Evolutionary conservation across 2,113 vertebrate species (phyloP).

Genomic region (Pogona vitticeps): DNA sequence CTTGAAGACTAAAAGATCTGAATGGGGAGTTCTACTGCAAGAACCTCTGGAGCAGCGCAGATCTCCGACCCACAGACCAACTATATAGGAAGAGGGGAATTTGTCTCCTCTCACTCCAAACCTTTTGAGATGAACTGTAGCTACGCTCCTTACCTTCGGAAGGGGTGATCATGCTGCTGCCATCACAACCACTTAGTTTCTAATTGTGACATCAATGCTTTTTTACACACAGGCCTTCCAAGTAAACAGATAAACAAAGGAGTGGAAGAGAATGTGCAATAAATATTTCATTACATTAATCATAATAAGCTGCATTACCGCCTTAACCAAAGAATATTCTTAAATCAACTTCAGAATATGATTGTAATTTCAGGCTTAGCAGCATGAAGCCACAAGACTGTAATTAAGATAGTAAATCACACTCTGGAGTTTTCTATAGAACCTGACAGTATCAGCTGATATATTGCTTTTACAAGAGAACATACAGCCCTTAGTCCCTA

Average conservation of each 20-base stretch:
- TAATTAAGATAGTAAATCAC: constrained; percentile 85
- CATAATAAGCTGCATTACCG: constrained; percentile 70
- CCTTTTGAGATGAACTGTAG: not conserved
- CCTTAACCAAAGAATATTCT: constrained; percentile 72
- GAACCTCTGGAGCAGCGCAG: too few species aligned
- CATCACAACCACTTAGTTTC: not conserved
- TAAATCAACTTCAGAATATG: constrained; percentile 79
- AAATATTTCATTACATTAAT: constrained; percentile 78
- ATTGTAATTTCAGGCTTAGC: constrained; percentile 70
- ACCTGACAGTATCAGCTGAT: constrained; percentile 69
- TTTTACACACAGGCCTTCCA: constrained; percentile 63
- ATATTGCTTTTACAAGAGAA: constrained; percentile 72
- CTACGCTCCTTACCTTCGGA: not conserved
- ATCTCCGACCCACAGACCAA: too few species aligned
- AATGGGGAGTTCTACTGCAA: too few species aligned
- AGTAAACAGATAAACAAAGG: constrained; percentile 55
- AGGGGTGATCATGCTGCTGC: not conserved
- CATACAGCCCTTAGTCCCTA: constrained; percentile 51
- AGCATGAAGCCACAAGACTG: constrained; percentile 68
- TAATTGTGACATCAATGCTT: constrained; percentile 59
- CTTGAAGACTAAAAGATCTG: too few species aligned
- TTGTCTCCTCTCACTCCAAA: not conserved
- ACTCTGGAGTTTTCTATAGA: constrained; percentile 59
- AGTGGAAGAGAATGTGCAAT: constrained; percentile 62
- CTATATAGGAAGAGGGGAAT: not conserved